phyloP scores from a whole-genome alignment of 2,113 vertebrate species.

The Apodemus sylvaticus region DNA sequence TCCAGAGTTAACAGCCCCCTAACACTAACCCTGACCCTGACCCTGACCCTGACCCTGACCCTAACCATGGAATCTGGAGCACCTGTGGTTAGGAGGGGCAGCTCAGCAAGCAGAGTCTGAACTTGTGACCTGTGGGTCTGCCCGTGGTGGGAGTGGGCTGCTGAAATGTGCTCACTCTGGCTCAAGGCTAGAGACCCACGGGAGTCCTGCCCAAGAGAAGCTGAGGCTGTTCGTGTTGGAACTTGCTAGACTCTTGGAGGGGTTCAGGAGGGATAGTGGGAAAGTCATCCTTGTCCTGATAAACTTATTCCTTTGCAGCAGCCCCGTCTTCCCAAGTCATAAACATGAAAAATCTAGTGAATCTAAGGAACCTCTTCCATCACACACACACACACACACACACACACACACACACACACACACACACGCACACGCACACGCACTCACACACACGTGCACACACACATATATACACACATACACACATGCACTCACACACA shows the following conservation, averaged over 20 bases:
- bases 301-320: neutral
- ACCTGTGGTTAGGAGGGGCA: neutral
- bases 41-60: too few relatives aligned
- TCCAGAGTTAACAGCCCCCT: neutral
- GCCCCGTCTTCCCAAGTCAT: neutral
- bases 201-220: neutral
- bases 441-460: too few relatives aligned
- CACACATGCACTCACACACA: neutral
- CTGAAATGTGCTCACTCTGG: neutral
- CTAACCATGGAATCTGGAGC: neutral
- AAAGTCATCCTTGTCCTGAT: neutral
- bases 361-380: neutral
- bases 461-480: neutral
- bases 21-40: too few relatives aligned
- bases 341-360: slow-evolving; percentile 6
- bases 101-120: neutral
- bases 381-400: neutral
- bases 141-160: neutral
- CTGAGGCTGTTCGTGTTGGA: neutral
- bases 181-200: neutral
- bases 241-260: neutral
- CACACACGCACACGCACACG: too few relatives aligned
- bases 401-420: neutral
- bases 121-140: neutral
- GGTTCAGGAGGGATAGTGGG: too few relatives aligned